Evolutionary conservation across 2,113 vertebrate genomes (phyloP).

Genomic region (Psettodes erumei): DNA sequence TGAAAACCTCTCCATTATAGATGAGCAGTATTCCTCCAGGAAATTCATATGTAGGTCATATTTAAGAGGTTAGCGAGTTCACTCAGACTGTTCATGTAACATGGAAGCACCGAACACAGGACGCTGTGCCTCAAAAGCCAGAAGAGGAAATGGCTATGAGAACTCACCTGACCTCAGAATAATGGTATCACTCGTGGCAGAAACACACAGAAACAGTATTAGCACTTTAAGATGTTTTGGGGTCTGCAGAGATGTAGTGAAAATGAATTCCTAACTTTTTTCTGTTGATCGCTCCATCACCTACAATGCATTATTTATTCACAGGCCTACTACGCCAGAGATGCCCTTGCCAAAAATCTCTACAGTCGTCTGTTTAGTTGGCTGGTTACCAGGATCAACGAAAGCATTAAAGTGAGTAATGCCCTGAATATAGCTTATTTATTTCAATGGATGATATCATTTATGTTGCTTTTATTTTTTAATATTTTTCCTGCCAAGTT

Average conservation of each 20-base stretch:
- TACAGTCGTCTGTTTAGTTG: conserved; percentile 97
- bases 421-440: not conserved
- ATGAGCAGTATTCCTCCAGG: conserved; percentile 60
- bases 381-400: conserved; percentile 97
- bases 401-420: conserved; percentile 94
- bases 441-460: not conserved
- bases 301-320: conserved; percentile 29
- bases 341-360: conserved; percentile 97
- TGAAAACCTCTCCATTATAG: conserved; percentile 72
- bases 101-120: not conserved
- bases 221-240: not conserved
- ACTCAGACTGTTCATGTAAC: conserved; percentile 8
- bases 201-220: no score
- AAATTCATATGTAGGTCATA: conserved; percentile 69
- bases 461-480: not conserved
- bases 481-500: not conserved
- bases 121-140: not conserved
- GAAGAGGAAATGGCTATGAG: not conserved
- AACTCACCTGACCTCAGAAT: conserved; percentile 2
- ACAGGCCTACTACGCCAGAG: conserved; percentile 97
- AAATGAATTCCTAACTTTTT: not conserved
- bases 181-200: not conserved
- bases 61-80: conserved; percentile 56
- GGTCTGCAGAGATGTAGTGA: not conserved
- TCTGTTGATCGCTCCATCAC: not conserved